A percentile compares a stretch with the other conserved stretches of the same genome.
phyloP scores from a whole-genome alignment of 1,140 invertebrate species.

The Oncopodura yosiiana region DNA sequence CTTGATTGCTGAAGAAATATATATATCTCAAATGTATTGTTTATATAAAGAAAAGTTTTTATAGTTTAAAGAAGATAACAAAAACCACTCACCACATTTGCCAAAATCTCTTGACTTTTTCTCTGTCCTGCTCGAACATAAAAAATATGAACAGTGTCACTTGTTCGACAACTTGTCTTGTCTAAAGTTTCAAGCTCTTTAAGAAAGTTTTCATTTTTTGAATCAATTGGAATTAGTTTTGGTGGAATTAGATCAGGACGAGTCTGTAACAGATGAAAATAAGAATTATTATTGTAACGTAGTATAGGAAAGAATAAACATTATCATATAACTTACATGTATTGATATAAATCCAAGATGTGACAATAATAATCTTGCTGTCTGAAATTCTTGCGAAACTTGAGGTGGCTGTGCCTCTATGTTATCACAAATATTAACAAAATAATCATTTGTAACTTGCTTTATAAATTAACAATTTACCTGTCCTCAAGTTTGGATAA shows the following conservation, averaged over 20 bases:
- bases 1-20: conserved; percentile 40
- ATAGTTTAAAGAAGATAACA: conserved; percentile 1
- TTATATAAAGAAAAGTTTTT: background rate
- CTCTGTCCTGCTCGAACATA: conserved; percentile 82
- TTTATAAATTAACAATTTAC: no score
- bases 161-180: conserved; percentile 67
- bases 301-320: background rate
- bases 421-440: no score
- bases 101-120: conserved; percentile 63
- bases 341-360: conserved; percentile 86
- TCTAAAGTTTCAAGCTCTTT: conserved; percentile 64
- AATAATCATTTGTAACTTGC: no score
- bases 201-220: conserved; percentile 57
- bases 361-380: conserved; percentile 81
- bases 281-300: background rate
- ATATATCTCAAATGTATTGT: background rate
- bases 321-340: conserved; percentile 43
- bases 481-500: conserved; percentile 42
- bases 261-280: conserved; percentile 35
- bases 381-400: conserved; percentile 71
- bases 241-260: conserved; percentile 41
- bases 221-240: conserved; percentile 68
- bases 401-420: no score
- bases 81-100: conserved; percentile 58
- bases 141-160: conserved; percentile 89